Conservation (phyloP, 2,113 vertebrate genomes). For the Eclectus roratus region DNA sequence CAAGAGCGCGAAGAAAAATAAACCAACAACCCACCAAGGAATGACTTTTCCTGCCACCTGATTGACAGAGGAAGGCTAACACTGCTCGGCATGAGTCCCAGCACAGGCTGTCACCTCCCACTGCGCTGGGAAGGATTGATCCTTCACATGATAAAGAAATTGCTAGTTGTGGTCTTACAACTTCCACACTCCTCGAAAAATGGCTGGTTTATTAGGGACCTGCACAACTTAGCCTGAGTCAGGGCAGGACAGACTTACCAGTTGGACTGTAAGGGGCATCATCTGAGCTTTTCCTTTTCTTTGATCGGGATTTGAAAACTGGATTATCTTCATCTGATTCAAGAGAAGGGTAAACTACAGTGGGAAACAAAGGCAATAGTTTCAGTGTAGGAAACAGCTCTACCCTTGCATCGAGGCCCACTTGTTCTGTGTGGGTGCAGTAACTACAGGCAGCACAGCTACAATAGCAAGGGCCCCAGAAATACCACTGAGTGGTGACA, state of each 20-base stretch:
- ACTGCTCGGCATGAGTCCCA: not conserved
- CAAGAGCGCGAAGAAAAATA: not conserved
- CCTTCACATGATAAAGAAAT: not conserved
- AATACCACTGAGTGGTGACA: not conserved
- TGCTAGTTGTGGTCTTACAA: not conserved
- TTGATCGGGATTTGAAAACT: constrained; percentile 98
- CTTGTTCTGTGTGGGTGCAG: not conserved
- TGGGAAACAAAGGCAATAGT: not conserved
- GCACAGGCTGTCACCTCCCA: accelerated
- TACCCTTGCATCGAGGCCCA: not conserved
- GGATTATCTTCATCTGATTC: constrained; percentile 98
- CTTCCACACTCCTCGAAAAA: not conserved
- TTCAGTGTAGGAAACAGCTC: not conserved
- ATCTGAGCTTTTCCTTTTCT: constrained; percentile 96
- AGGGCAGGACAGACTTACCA: constrained; percentile 73
- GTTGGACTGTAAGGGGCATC: constrained; percentile 97
- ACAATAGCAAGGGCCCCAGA: not conserved
- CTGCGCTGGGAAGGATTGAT: not conserved
- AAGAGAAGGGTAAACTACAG: constrained; percentile 92
- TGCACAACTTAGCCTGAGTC: not conserved
- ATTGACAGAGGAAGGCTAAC: not conserved
- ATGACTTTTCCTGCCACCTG: not conserved
- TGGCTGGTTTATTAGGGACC: not conserved
- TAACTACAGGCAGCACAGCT: not conserved
- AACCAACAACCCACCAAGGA: not conserved